A percentile compares a stretch with the other conserved stretches of the same genome.
Conservation (phyloP, 2,113 vertebrate genomes). For the Tricholaema leucomelas region DNA sequence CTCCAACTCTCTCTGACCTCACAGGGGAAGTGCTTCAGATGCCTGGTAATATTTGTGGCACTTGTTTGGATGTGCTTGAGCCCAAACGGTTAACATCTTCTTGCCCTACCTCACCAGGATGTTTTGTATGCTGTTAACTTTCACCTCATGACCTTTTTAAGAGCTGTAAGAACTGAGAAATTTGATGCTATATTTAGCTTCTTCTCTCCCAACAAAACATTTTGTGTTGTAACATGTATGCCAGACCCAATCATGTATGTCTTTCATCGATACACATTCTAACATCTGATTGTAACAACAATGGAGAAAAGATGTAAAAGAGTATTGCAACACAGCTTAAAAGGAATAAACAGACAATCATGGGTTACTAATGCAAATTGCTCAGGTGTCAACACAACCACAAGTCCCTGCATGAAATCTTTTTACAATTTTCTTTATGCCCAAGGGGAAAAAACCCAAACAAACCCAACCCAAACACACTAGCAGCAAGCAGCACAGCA, state of each 20-base stretch:
- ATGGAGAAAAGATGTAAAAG: background rate
- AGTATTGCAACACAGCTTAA: background rate
- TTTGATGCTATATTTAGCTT: background rate
- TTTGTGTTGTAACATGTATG: background rate
- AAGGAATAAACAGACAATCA: background rate
- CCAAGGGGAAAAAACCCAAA: background rate
- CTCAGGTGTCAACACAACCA: background rate
- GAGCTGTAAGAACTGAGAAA: background rate
- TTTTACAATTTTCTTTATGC: background rate
- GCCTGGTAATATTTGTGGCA: background rate
- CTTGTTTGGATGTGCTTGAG: background rate
- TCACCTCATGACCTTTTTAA: background rate
- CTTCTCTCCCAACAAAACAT: background rate
- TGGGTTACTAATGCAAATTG: background rate
- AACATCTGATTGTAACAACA: background rate
- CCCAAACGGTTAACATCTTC: background rate
- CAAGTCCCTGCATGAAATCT: background rate
- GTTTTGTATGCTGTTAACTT: background rate
- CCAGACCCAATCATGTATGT: background rate
- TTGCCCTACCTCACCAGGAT: background rate
- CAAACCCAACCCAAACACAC: background rate
- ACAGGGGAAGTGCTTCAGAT: background rate
- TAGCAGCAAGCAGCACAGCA: background rate
- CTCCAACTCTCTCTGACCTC: background rate
- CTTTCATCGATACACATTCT: background rate